phyloP scores from a whole-genome alignment of 2,113 vertebrate genomes.

The Stercorarius parasiticus region DNA sequence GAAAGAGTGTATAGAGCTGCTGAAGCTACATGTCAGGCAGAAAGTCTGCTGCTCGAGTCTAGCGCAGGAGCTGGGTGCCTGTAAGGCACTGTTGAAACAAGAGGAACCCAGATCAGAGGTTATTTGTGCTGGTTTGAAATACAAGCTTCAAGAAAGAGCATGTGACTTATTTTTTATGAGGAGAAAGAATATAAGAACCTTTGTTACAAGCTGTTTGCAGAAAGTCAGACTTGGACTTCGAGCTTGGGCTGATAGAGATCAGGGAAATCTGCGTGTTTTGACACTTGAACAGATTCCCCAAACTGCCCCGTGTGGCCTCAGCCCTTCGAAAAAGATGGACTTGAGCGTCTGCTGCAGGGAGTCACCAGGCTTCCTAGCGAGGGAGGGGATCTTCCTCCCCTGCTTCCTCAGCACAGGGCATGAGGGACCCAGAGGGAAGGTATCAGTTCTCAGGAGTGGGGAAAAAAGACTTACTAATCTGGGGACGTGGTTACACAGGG shows the following conservation, averaged over 20 bases:
- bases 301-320: not conserved
- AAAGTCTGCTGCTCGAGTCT: not conserved
- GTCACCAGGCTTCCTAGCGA: not conserved
- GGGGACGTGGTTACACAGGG: not conserved
- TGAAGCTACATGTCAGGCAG: not conserved
- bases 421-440: not conserved
- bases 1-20: not conserved
- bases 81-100: not conserved
- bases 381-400: not conserved
- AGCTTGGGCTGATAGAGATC: not conserved
- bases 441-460: not conserved
- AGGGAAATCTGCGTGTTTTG: not conserved
- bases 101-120: not conserved
- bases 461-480: not conserved
- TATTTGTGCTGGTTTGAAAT: slow-evolving; percentile 8
- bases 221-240: not conserved
- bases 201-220: not conserved
- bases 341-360: not conserved
- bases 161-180: not conserved
- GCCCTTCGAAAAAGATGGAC: not conserved
- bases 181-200: not conserved
- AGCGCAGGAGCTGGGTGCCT: not conserved
- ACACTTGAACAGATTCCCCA: not conserved
- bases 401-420: rapidly evolving
- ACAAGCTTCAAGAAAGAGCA: not conserved